A percentile compares a stretch with the other conserved stretches of the same genome.
phyloP scores from a whole-genome alignment of 2,888 invertebrate genomes.

The Plebejus argus region DNA sequence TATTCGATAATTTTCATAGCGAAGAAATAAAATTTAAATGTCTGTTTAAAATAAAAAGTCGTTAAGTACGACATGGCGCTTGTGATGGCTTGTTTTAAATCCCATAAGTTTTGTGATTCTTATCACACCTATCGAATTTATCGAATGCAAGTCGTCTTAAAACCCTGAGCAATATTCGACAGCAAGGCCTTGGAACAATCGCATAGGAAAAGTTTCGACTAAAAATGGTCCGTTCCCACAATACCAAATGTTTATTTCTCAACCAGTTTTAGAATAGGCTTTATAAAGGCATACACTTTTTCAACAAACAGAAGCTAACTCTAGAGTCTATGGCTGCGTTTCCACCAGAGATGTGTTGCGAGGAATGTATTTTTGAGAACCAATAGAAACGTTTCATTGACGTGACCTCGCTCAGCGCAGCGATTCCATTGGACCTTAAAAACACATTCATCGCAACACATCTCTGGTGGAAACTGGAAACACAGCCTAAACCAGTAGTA shows the following conservation, averaged over 20 bases:
- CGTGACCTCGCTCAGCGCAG: too few relatives aligned
- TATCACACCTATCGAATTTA: neutral
- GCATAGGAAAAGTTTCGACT: conserved; percentile 16
- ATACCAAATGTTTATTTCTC: neutral
- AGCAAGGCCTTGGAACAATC: conserved; percentile 29
- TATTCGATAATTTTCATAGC: neutral
- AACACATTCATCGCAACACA: too few relatives aligned
- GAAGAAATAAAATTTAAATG: neutral
- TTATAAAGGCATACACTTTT: conserved; percentile 12
- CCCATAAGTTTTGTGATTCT: too few relatives aligned
- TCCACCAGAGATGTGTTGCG: too few relatives aligned
- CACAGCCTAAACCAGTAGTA: neutral
- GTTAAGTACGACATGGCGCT: neutral
- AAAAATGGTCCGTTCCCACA: conserved; percentile 34
- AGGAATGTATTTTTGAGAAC: too few relatives aligned
- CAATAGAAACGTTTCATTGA: too few relatives aligned
- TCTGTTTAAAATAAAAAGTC: neutral
- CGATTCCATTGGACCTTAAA: too few relatives aligned
- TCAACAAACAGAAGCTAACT: neutral
- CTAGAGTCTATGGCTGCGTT: neutral
- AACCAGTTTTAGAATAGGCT: conserved; percentile 15
- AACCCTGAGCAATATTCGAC: conserved; percentile 7
- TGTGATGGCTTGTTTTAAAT: too few relatives aligned
- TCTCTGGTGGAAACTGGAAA: too few relatives aligned
- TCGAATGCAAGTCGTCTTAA: neutral